phyloP scores from a whole-genome alignment of 1,140 invertebrate genomes.

The Paraescarpia echinospica region DNA sequence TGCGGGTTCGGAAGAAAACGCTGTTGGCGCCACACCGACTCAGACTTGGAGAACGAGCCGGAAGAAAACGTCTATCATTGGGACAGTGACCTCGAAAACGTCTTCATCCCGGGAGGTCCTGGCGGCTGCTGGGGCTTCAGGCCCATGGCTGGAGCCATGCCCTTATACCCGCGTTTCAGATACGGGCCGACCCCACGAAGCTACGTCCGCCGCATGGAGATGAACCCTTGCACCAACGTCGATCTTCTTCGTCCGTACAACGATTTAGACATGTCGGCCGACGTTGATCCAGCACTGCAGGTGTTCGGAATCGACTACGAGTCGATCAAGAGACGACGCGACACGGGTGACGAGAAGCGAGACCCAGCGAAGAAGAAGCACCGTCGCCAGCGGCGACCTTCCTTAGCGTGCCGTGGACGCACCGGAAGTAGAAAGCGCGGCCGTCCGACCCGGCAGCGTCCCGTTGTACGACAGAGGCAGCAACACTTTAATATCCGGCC shows the following conservation, averaged over 20 bases:
- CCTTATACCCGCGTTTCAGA: neutral
- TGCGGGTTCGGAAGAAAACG: neutral
- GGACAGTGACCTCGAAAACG: neutral
- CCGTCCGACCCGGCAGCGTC: neutral
- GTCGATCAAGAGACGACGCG: neutral
- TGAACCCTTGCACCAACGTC: neutral
- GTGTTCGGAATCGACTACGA: neutral
- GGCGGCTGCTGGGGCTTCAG: neutral
- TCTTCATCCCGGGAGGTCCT: neutral
- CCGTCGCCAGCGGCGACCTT: neutral
- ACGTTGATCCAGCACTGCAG: neutral
- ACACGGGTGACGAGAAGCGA: neutral
- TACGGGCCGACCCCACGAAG: neutral
- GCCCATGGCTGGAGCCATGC: neutral
- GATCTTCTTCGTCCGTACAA: neutral
- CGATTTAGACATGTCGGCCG: neutral
- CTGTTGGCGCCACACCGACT: neutral
- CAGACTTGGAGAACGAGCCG: neutral
- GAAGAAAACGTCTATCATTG: neutral
- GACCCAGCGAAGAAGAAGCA: neutral
- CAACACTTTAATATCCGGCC: neutral
- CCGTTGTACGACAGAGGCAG: neutral
- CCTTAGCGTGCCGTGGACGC: neutral
- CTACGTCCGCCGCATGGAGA: neutral
- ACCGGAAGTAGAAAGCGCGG: neutral